These are phyloP conservation scores for Helicolenus hilgendorfi DNA, from an alignment of 2,797 vertebrate species.

Conservation along the genomic window DNA sequence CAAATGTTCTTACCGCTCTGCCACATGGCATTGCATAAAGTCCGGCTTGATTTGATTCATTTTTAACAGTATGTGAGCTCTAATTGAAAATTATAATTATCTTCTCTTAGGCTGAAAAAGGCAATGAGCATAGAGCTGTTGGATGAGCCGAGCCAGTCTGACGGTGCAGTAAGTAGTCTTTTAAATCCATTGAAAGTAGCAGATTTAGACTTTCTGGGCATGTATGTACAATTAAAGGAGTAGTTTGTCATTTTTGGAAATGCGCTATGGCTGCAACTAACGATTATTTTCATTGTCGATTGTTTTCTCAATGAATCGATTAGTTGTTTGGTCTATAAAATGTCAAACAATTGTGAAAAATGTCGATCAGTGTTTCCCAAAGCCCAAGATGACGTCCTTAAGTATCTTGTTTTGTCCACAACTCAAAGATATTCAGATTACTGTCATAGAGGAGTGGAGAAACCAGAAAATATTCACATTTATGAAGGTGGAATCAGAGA, in stretches of 20 bases:
- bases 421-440: no score
- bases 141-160: conserved; percentile 68
- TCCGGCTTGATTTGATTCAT: neutral
- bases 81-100: conserved; percentile 38
- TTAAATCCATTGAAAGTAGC: neutral
- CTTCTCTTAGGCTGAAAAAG: conserved; percentile 77
- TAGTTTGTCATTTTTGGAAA: neutral
- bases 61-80: neutral
- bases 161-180: conserved; percentile 66
- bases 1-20: neutral
- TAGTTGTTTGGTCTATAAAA: no score
- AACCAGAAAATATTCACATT: no score
- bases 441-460: no score
- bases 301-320: no score
- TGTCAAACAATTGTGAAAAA: no score
- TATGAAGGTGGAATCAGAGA: no score
- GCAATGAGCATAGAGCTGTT: conserved; percentile 70
- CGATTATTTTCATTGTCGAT: no score
- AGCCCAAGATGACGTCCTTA: no score
- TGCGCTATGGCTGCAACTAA: no score
- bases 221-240: neutral
- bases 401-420: no score
- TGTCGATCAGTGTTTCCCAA: no score
- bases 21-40: neutral
- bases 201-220: neutral